Evolutionary conservation across 2,113 vertebrate species (phyloP).

Genomic region (Nyctibius bracteatus): DNA sequence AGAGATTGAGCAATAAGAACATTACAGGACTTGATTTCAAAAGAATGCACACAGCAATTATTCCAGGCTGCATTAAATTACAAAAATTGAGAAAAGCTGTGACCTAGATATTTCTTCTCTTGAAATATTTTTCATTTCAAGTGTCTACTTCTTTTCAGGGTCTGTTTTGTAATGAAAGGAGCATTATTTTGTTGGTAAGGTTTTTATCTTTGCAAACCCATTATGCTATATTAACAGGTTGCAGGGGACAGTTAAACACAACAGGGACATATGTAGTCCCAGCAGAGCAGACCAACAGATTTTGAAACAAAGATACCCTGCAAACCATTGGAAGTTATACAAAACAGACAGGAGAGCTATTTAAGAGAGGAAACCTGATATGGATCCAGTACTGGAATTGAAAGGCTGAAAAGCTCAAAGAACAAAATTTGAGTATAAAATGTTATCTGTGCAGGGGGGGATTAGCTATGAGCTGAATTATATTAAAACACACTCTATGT

Average conservation of each 20-base stretch:
- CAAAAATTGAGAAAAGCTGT: constrained; percentile 72
- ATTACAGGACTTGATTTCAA: constrained; percentile 56
- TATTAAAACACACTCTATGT: constrained; percentile 16
- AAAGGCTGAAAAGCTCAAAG: constrained; percentile 58
- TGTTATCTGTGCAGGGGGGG: constrained; percentile 55
- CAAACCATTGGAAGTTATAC: constrained; percentile 56
- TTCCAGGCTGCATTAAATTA: constrained; percentile 68
- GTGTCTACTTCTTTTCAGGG: not conserved
- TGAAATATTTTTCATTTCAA: constrained; percentile 53
- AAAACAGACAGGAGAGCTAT: constrained; percentile 60
- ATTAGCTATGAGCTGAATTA: constrained; percentile 51
- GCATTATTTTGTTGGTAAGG: constrained; percentile 29
- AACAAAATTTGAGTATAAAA: constrained; percentile 57
- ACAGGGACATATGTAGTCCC: constrained; percentile 22
- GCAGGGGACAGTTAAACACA: constrained; percentile 49
- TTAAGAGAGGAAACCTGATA: constrained; percentile 51
- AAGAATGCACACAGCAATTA: constrained; percentile 63
- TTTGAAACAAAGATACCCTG: constrained; percentile 21
- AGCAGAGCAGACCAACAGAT: not conserved
- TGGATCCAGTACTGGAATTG: constrained; percentile 35
- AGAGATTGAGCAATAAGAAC: constrained; percentile 32
- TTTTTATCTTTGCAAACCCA: constrained; percentile 48
- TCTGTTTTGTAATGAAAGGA: constrained; percentile 33
- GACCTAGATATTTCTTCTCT: constrained; percentile 54
- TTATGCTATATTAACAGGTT: constrained; percentile 61